Conservation (phyloP, 2,113 vertebrate species). For the Mohoua ochrocephala region DNA sequence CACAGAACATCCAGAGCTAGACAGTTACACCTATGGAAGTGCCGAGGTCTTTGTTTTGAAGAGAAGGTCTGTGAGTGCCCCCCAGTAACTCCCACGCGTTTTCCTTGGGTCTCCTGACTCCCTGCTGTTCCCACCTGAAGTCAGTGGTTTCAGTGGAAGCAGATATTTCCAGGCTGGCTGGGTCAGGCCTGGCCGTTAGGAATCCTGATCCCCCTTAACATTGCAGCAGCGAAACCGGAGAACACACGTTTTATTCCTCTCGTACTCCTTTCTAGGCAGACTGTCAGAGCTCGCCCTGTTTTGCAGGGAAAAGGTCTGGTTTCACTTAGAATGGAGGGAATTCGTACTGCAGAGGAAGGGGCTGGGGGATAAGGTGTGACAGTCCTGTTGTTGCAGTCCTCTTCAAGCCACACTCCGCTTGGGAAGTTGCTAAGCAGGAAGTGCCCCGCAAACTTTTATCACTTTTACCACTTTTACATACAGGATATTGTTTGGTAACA, state of each 20-base stretch:
- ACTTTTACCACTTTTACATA: conserved; percentile 34
- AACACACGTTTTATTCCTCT: background rate
- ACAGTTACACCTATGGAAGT: background rate
- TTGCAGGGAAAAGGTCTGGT: background rate
- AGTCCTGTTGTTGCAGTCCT: background rate
- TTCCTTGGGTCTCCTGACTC: background rate
- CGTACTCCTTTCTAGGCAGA: background rate
- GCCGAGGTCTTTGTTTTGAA: background rate
- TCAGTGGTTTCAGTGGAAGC: background rate
- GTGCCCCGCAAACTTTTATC: background rate
- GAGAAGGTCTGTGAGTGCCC: background rate
- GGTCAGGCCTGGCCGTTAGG: background rate
- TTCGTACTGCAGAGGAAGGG: background rate
- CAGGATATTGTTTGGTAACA: conserved; percentile 55
- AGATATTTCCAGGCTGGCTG: background rate
- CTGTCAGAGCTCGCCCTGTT: background rate
- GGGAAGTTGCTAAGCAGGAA: conserved; percentile 12
- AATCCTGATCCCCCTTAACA: background rate
- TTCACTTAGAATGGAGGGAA: background rate
- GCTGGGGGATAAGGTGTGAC: background rate
- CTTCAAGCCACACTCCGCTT: background rate
- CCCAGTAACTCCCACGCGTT: background rate
- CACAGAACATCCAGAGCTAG: background rate
- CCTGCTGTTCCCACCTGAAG: background rate
- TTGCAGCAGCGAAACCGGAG: background rate